Evolutionary conservation across 2,113 vertebrate genomes (phyloP), one percentile per base, ranked within the genome.

Genomic region (Cyphomyrus discorhynchus): DNA sequence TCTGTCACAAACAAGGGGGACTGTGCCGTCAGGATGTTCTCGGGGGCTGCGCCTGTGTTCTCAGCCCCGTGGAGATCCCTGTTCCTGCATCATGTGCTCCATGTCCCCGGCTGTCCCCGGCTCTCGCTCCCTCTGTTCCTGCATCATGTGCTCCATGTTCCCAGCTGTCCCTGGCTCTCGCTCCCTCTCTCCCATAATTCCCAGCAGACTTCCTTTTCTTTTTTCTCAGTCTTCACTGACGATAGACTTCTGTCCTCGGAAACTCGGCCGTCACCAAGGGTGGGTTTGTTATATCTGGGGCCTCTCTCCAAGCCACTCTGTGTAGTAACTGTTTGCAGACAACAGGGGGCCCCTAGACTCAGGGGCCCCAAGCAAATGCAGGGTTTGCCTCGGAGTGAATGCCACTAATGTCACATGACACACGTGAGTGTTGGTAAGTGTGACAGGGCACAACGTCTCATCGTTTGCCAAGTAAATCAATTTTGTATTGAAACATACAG

Each of bases 401-500:
- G 31, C 45, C 39, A 21, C 3, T 5, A 42, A 15, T 86, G 50
- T 53, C 15, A 19, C 15, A 17, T 24, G 5, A 15, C 19, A 53
- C n/a, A 56, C 15, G 27, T 52, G 46, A 53, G 85, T 53, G 27
- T 13, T 52, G 49, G 84, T 27, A 27, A 87, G 50, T 53, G n/a
- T 27, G 46, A 27, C 45, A 84, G 45, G 19, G 2, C 47, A 35
- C 17, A 56, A 2, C 1, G 15, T 56, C 21, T 24, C n/a, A 17
- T 15, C 47, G 17, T 50, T 52, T 50, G 80, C 47, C n/a, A 24
- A 86, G 24, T 46, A 35, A 74, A 88, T 35, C 15, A 52, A 49
- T 90, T 87, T 87, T 83, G 58, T 74, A 83, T 39, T 8, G 50
- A 86, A 84, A 88, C 39, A 84, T 19, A 84, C 82, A 83, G 42